Evolutionary conservation across 2,113 vertebrate species (phyloP), one percentile per base, ranked within the genome.

Genomic region (Ochotona princeps): DNA sequence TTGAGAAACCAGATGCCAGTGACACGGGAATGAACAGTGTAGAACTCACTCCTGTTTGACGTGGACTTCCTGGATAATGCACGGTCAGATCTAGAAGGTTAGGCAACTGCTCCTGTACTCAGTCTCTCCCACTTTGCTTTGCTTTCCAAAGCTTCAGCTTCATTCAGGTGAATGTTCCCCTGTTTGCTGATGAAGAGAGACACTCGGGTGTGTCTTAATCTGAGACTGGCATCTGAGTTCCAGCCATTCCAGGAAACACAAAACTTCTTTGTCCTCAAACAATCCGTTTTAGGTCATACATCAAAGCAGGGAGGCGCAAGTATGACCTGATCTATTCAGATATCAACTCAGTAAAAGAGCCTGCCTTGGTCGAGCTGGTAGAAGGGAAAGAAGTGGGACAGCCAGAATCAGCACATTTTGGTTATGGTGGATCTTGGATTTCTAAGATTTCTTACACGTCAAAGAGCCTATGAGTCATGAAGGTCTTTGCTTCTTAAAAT

Each of bases 401-500:
- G 67, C 20, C 11, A 28, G 17, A 61, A 81, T 11, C 44, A 49
- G 44, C n/a, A 83, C 18, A 65, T n/a, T 35, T 10, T 2, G 0
- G 69, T 65, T 32, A 63, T 7, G 35, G 7, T 14, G 10, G 20
- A 44, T 26, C 23, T 93, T 83, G n/a, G 57, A 80, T 51, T 81
- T 82, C 47, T 73, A 25, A 81, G 61, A 15, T 35, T 73, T 61
- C 61, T 83, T 79, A 80, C 28, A 72, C 32, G 21, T 89, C 81
- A 72, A 51, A 92, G 70, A 51, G 54, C 76, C 79, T 74, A 65
- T 25, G n/a, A 51, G 61, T 66, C 60, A 10, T 66, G 32, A 51
- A 83, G 51, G 35, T 78, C 26, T 91, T 87, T 69, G 20, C 47
- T 88, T 94, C 12, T 72, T 66, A 81, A 87, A 89, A 63, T 83